A percentile compares a stretch with the other conserved stretches of the same genome.
Conservation (phyloP, 1,140 invertebrate genomes). For the Babylonia areolata region DNA sequence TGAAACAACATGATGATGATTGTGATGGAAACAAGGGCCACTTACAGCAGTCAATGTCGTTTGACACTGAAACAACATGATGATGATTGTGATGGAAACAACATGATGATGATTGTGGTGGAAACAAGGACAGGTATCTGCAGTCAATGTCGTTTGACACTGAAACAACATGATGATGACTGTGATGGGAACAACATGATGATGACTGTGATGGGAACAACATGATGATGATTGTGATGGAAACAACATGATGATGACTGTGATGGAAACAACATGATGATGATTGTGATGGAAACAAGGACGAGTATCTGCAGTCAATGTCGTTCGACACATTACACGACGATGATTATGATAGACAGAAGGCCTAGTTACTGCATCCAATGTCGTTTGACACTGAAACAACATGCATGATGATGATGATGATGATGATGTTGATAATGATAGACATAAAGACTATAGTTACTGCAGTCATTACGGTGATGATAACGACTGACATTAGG, state of each 20-base stretch:
- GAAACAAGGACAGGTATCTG: background rate
- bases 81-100: background rate
- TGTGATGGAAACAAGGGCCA: background rate
- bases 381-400: background rate
- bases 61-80: background rate
- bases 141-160: background rate
- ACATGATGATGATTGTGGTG: too few relatives aligned
- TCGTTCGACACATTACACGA: too few relatives aligned
- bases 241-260: too few relatives aligned
- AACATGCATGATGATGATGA: background rate
- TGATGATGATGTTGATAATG: background rate
- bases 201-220: background rate
- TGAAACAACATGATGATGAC: background rate
- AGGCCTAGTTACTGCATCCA: background rate
- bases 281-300: background rate
- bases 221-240: background rate
- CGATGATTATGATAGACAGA: too few relatives aligned
- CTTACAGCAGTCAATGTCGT: background rate
- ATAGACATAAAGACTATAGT: background rate
- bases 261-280: too few relatives aligned
- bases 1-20: background rate
- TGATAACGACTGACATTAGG: too few relatives aligned
- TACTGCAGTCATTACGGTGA: background rate
- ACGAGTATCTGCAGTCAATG: background rate
- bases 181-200: background rate